Base-by-base conservation (phyloP, 2,113 vertebrate genomes). In the Pollachius pollachius region DNA sequence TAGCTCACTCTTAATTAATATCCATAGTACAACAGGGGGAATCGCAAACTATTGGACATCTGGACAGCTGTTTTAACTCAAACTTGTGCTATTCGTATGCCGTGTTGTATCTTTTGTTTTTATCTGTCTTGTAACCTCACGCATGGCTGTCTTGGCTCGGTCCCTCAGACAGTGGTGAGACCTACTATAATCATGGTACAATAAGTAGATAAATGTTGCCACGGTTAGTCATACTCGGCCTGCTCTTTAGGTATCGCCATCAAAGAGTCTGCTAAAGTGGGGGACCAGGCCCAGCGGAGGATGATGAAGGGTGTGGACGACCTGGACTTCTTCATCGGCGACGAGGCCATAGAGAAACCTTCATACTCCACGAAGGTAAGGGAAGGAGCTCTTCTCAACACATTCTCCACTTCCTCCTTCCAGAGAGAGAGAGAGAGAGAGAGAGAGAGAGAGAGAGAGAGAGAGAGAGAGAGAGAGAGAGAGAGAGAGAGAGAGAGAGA, bases 261-360 rank as follows among this genome's bases (percentile, higher is more conserved):
- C 90, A 99, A 98, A 91, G 97, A 99, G 77, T 98, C 97, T 0
- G 97, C 97, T 54, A 99, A 98, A 89, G 97, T 99, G 30, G 97
- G 96, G 0, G 97, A 99, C 87, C 97, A 99, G 89, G 95, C 97
- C 18, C 97, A 98, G 75, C 94, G 97, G 81, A 93, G 97, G 86
- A 95, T 99, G 92, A 96, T 96, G 95, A 99, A 95, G 89, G 97
- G 97, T 0, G 95, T 99, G 4, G 97, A 99, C 68, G 97, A 99
- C 79, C 92, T 99, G 88, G 97, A 99, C 86, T 99, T 99, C 89
- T 99, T 94, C 91, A 99, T 99, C 65, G 97, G 97, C 54, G 97
- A 99, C n/a, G 97, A 99, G 91, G 97, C 97, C 88, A 97, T 99
- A 82, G 97, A 99, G 83, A 99, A 99, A 83, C 97, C 97, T 21